A percentile compares a stretch with the other conserved stretches of the same genome.
phyloP scores from a whole-genome alignment of 1,140 invertebrate species.

The Brachionus asplanchnoidis region DNA sequence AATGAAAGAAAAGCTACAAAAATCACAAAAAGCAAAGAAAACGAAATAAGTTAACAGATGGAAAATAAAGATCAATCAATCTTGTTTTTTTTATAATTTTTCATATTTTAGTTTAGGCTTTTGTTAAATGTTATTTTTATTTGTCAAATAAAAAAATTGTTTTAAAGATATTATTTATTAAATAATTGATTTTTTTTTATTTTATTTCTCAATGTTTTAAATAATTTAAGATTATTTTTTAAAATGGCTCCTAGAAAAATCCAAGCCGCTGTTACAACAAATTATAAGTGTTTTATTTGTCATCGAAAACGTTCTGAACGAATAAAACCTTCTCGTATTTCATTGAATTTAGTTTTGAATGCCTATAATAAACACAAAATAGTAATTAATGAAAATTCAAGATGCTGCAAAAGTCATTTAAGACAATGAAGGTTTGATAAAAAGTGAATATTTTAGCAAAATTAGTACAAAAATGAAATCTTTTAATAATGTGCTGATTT shows the following conservation, averaged over 20 bases:
- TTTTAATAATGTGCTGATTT: background rate
- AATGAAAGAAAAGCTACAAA: background rate
- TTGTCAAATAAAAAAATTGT: background rate
- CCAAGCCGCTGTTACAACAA: background rate
- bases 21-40: background rate
- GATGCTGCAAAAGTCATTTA: conserved; percentile 2
- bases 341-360: background rate
- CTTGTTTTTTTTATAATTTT: background rate
- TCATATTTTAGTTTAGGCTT: background rate
- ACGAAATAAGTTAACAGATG: background rate
- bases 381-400: background rate
- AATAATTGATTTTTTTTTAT: background rate
- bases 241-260: background rate
- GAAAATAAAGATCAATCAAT: background rate
- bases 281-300: background rate
- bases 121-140: background rate
- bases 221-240: background rate
- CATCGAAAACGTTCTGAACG: background rate
- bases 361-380: background rate
- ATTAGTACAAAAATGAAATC: background rate
- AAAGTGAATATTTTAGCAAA: background rate
- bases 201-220: background rate
- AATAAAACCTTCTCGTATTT: background rate
- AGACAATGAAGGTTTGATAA: background rate
- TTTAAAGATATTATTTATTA: background rate